Percentiles rank a stretch among this genome's conserved stretches.
Conservation (phyloP, 2,888 invertebrate species). For the Sminthurinus aureus region DNA sequence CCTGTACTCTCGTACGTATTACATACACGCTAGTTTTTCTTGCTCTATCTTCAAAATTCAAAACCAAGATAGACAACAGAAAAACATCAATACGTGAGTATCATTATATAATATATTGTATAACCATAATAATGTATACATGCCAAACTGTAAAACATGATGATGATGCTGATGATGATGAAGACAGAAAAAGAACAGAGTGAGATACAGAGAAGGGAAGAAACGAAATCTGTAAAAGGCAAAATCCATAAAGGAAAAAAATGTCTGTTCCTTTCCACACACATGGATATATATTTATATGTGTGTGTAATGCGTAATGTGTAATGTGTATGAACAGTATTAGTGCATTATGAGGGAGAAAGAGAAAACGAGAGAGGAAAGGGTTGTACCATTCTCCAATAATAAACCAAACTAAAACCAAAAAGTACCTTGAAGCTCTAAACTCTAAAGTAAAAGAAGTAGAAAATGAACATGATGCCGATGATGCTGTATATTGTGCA, state of each 20-base stretch:
- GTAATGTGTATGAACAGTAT: too few species aligned
- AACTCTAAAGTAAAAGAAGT: neutral
- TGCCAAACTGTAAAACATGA: too few species aligned
- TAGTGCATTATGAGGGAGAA: too few species aligned
- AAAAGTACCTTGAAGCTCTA: neutral
- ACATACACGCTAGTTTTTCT: neutral
- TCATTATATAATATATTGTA: too few species aligned
- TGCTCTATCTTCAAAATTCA: neutral
- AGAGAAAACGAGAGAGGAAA: slow-evolving; percentile 3
- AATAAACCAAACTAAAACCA: neutral
- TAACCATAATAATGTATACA: too few species aligned
- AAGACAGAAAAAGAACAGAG: neutral
- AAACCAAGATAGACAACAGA: neutral
- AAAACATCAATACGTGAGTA: too few species aligned
- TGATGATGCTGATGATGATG: neutral
- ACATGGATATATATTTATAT: too few species aligned
- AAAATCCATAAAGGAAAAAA: slow-evolving; percentile 19
- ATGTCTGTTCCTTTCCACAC: neutral
- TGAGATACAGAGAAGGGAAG: slow-evolving; percentile 3
- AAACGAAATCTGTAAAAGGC: slow-evolving; percentile 12
- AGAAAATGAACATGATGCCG: too few species aligned
- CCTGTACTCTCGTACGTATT: neutral
- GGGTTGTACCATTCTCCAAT: slow-evolving; percentile 17
- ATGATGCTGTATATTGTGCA: neutral
- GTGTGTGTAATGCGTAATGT: too few species aligned